Evolutionary conservation across 2,113 vertebrate genomes (phyloP).

Genomic region (Pseudonaja textilis): DNA sequence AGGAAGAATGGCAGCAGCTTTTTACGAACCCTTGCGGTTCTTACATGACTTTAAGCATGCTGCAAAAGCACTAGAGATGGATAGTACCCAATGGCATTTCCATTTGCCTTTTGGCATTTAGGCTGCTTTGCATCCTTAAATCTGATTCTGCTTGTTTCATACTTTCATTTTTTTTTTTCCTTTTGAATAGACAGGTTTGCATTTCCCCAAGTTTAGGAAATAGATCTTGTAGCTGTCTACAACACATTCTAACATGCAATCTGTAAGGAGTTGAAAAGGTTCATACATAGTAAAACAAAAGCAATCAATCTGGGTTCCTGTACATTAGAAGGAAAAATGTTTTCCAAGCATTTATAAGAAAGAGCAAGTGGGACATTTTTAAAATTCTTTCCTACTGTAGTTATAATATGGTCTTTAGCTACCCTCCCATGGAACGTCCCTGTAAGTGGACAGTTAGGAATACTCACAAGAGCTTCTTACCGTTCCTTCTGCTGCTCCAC

Average conservation of each 20-base stretch:
- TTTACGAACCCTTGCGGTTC: background rate
- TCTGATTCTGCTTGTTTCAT: background rate
- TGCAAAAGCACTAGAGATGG: background rate
- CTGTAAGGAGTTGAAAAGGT: constrained; percentile 2
- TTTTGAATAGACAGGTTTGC: fast-evolving
- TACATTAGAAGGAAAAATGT: background rate
- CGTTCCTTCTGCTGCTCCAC: constrained; percentile 56
- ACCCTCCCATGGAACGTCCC: constrained; percentile 14
- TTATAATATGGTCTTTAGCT: background rate
- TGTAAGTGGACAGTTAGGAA: constrained; percentile 30
- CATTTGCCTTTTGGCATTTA: background rate
- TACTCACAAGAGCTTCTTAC: constrained; percentile 63
- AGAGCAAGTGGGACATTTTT: background rate
- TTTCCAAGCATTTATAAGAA: background rate
- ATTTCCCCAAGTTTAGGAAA: background rate
- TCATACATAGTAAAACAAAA: background rate
- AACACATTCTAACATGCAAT: background rate
- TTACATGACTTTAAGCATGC: constrained; percentile 5
- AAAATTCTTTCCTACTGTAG: background rate
- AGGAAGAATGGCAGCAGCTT: constrained; percentile 9
- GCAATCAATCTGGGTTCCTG: background rate
- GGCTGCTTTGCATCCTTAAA: background rate
- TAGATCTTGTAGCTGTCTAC: background rate
- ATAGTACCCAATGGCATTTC: background rate
- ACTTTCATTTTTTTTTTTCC: background rate